phyloP scores from a whole-genome alignment of 1,140 invertebrate species.

The Caerostris extrusa region DNA sequence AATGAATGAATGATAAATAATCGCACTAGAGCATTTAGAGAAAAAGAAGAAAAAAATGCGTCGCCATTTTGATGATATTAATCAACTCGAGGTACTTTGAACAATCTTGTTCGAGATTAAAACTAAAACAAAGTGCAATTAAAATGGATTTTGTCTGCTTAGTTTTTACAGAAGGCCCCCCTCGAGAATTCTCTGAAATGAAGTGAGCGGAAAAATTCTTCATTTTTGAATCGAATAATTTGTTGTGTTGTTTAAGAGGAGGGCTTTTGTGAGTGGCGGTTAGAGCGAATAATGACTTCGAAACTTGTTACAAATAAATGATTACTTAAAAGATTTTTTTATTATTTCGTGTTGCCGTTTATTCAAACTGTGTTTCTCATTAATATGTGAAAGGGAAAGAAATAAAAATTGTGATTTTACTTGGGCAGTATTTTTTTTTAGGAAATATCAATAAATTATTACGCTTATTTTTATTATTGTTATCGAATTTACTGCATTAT shows the following conservation, averaged over 20 bases:
- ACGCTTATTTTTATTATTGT: no score
- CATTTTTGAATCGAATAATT: background rate
- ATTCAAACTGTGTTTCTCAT: no score
- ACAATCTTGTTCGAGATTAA: background rate
- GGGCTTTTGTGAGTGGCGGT: background rate
- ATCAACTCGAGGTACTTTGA: background rate
- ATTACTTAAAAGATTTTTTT: no score
- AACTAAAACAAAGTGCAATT: background rate
- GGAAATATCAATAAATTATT: no score
- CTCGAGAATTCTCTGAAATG: background rate
- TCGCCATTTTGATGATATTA: background rate
- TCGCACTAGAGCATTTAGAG: background rate
- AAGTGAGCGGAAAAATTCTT: background rate
- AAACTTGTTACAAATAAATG: no score
- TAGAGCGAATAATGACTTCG: no score
- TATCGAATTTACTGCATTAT: no score
- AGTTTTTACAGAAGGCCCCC: background rate
- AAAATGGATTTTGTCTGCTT: background rate
- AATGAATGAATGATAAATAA: slow-evolving; percentile 38
- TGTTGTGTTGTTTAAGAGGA: background rate
- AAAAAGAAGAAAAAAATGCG: background rate
- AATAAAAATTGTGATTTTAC: no score
- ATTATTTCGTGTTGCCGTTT: no score
- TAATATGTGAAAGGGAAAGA: no score
- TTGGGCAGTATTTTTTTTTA: no score